Percentiles rank a stretch among this genome's conserved stretches.
phyloP scores from a whole-genome alignment of 1,140 invertebrate genomes.

The Rhizoglyphus robini region DNA sequence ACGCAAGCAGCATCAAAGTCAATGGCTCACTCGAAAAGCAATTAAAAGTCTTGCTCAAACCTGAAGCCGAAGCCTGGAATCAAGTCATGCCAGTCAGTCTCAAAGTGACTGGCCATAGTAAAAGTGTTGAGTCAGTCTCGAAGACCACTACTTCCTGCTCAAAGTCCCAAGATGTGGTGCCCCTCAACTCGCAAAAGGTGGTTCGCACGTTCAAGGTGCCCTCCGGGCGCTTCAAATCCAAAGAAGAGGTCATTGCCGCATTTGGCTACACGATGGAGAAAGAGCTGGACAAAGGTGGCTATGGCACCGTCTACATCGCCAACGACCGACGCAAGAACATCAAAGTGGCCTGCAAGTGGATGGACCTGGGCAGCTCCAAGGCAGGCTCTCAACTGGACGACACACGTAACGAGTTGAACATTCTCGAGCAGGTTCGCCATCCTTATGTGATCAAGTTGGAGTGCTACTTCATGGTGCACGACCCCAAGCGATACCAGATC shows the following conservation, averaged over 20 bases:
- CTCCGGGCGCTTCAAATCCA: background rate
- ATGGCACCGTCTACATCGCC: background rate
- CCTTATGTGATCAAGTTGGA: conserved; percentile 1
- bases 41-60: too few species aligned
- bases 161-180: too few species aligned
- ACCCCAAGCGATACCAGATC: background rate
- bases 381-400: background rate
- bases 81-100: too few species aligned
- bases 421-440: conserved; percentile 5
- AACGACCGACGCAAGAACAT: background rate
- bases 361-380: background rate
- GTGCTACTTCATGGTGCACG: background rate
- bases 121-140: too few species aligned
- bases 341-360: background rate
- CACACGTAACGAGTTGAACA: background rate
- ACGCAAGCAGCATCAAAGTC: too few species aligned
- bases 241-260: background rate
- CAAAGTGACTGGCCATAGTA: too few species aligned
- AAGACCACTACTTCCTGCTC: too few species aligned
- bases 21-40: too few species aligned
- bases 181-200: too few species aligned
- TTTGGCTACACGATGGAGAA: background rate
- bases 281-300: background rate
- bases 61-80: too few species aligned
- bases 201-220: background rate